These are phyloP conservation scores for Haliclona indistincta DNA, from an alignment of 37 sponge, comb jelly and placozoan species.

Conservation along the genomic window DNA sequence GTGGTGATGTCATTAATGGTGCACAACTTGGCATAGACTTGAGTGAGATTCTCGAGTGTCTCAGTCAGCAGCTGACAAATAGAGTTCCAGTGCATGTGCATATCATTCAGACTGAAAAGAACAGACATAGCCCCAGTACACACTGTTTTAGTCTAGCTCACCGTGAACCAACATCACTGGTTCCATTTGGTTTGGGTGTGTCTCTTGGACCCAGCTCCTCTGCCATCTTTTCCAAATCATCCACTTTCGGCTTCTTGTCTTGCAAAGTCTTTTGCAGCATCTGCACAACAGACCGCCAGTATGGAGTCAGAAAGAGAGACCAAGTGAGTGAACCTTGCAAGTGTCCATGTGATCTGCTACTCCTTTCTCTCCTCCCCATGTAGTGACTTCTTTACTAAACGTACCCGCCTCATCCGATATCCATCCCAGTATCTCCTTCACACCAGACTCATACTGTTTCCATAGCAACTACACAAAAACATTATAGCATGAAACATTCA, in stretches of 20 bases:
- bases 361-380: conserved; percentile 58
- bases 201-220: conserved; percentile 36
- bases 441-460: conserved; percentile 47
- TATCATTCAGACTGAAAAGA: conserved; percentile 46
- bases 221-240: conserved; percentile 25
- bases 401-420: conserved; percentile 53
- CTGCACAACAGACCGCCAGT: conserved; percentile 10
- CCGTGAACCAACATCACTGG: conserved; percentile 67
- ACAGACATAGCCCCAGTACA: background rate
- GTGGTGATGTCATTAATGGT: conserved; percentile 32
- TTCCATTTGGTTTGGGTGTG: conserved; percentile 71
- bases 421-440: conserved; percentile 62
- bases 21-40: conserved; percentile 41
- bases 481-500: no score
- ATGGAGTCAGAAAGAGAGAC: background rate
- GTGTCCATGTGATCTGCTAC: conserved; percentile 60
- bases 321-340: conserved; percentile 45
- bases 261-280: conserved; percentile 35
- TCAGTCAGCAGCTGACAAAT: conserved; percentile 53
- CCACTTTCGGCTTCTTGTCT: conserved; percentile 23
- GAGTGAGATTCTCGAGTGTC: conserved; percentile 45
- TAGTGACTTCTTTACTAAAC: conserved; percentile 55
- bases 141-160: conserved; percentile 6
- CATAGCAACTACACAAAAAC: conserved; percentile 27
- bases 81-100: conserved; percentile 64